Evolutionary conservation across 2,113 vertebrate genomes (phyloP).

Genomic region (Siniperca chuatsi): DNA sequence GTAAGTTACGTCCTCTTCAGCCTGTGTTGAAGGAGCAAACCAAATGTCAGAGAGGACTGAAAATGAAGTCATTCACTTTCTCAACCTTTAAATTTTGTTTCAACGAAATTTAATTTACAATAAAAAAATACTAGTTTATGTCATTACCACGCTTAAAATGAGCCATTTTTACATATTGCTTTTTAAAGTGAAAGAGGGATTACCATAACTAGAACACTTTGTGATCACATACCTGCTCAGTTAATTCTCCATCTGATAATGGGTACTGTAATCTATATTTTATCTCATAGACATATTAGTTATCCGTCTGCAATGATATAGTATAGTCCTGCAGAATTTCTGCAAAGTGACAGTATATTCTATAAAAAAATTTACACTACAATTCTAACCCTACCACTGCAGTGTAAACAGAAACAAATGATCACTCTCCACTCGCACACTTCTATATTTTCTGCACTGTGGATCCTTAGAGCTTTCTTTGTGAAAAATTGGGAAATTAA

Average conservation of each 20-base stretch:
- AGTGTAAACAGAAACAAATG: not conserved
- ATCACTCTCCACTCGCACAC: not conserved
- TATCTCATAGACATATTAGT: not conserved
- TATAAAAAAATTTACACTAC: not conserved
- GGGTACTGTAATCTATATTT: not conserved
- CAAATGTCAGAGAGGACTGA: not conserved
- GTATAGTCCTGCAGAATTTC: not conserved
- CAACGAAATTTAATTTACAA: not conserved
- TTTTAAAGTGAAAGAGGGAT: not conserved
- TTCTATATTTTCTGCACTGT: not conserved
- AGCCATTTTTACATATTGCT: not conserved
- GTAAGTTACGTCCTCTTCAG: slow-evolving; percentile 15
- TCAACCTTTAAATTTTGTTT: not conserved
- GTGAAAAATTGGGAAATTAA: not conserved
- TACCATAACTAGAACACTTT: not conserved
- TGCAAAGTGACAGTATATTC: not conserved
- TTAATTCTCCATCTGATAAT: not conserved
- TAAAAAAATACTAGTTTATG: too few relatives aligned
- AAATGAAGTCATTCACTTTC: not conserved
- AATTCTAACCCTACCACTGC: not conserved
- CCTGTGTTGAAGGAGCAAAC: slow-evolving; percentile 8
- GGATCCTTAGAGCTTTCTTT: not conserved
- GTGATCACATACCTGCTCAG: not conserved
- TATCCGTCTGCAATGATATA: not conserved
- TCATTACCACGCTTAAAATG: not conserved